Evolutionary conservation across 2,113 vertebrate species (phyloP).

Genomic region (Bolborhynchus lineola): DNA sequence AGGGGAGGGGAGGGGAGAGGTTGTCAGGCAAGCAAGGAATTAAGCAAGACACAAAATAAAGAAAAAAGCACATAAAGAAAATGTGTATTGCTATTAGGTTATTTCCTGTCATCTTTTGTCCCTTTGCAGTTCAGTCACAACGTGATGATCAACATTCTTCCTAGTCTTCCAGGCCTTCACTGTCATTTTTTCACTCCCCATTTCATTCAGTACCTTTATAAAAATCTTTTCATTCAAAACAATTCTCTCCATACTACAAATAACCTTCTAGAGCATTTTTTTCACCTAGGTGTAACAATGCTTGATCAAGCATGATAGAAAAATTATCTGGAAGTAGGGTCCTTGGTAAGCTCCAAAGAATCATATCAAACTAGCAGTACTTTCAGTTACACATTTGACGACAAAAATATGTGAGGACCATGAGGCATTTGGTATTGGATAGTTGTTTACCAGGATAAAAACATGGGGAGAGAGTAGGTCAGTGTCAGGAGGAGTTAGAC

Average conservation of each 20-base stretch:
- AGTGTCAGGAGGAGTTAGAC: neutral
- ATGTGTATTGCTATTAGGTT: neutral
- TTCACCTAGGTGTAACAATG: neutral
- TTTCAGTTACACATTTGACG: neutral
- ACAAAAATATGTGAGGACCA: neutral
- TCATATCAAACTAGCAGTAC: neutral
- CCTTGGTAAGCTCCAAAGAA: neutral
- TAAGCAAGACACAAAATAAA: neutral
- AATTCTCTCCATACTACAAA: neutral
- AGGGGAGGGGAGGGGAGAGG: accelerated
- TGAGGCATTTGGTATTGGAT: neutral
- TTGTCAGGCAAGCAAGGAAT: neutral
- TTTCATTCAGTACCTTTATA: neutral
- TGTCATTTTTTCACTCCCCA: neutral
- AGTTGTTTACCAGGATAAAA: neutral
- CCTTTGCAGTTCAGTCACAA: neutral
- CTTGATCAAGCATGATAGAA: neutral
- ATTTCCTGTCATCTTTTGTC: neutral
- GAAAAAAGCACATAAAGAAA: neutral
- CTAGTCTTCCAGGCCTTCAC: neutral
- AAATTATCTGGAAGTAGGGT: neutral
- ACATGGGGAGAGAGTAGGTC: neutral
- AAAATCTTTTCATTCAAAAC: neutral
- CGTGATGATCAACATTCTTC: neutral
- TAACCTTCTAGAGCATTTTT: neutral